phyloP scores from a whole-genome alignment of 2,797 vertebrate species.

The Gymnodraco acuticeps region DNA sequence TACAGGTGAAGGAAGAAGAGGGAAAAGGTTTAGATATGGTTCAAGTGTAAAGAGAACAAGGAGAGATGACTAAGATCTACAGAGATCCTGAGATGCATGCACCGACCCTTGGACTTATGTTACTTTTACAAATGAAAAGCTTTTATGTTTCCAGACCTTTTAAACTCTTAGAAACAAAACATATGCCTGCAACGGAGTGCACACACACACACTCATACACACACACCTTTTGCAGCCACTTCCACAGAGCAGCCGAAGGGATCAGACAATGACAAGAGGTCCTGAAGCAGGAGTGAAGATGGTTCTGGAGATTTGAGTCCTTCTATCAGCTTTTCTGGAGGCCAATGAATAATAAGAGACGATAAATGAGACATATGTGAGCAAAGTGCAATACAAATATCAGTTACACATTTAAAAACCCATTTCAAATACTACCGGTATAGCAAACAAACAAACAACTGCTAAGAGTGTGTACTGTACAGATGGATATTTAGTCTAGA shows the following conservation, averaged over 20 bases:
- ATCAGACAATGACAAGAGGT: conserved; percentile 94
- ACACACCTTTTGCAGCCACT: conserved; percentile 88
- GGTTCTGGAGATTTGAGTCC: conserved; percentile 98
- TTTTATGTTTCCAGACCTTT: background rate
- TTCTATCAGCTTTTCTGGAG: conserved; percentile 97
- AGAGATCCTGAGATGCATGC: background rate
- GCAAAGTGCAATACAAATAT: background rate
- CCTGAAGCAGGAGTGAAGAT: conserved; percentile 93
- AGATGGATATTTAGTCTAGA: background rate
- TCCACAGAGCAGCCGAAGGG: conserved; percentile 94
- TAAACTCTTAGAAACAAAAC: background rate
- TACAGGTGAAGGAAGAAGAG: too few species aligned
- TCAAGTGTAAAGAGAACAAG: background rate
- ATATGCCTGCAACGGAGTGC: background rate
- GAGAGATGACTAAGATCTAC: background rate
- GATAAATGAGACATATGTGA: background rate
- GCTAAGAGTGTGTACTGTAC: background rate
- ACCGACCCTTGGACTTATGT: too few species aligned
- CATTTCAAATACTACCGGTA: background rate
- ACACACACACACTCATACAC: background rate
- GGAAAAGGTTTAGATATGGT: background rate
- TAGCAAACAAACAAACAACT: background rate
- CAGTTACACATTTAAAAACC: background rate
- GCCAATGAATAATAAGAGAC: conserved; percentile 24
- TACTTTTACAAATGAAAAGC: background rate